A percentile compares a stretch with the other conserved stretches of the same genome.
phyloP scores from a whole-genome alignment of 2,797 vertebrate genomes.

The Tragelaphus eurycerus region DNA sequence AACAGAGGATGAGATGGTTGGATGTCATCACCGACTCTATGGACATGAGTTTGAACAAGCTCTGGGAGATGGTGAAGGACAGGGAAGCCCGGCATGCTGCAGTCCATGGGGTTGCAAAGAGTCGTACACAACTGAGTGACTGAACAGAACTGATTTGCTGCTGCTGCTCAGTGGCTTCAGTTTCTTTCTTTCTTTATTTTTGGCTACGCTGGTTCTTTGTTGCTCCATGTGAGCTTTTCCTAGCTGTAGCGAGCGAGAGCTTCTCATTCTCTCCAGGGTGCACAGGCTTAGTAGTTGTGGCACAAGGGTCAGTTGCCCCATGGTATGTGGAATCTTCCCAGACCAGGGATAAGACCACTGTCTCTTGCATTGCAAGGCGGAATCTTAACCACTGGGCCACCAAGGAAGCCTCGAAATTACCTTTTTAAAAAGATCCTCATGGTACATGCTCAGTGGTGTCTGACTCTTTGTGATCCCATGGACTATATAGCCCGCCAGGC shows the following conservation, averaged over 20 bases:
- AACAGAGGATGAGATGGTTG: not conserved
- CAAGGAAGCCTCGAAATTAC: not conserved
- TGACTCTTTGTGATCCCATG: not conserved
- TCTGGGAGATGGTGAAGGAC: not conserved
- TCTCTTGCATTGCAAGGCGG: not conserved
- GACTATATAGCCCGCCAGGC: not conserved
- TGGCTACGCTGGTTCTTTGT: slow-evolving; percentile 53
- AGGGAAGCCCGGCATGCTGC: not conserved
- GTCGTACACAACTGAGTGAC: not conserved
- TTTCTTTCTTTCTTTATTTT: slow-evolving; percentile 61
- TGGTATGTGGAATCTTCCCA: not conserved
- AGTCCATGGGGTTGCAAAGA: not conserved
- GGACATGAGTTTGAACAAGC: not conserved
- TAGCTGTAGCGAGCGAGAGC: not conserved
- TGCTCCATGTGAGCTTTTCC: not conserved
- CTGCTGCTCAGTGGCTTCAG: slow-evolving; percentile 31
- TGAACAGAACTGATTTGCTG: not conserved
- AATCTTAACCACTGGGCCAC: not conserved
- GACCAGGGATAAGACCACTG: not conserved
- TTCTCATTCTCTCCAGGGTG: not conserved
- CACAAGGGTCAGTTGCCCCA: not conserved
- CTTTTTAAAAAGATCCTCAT: not conserved
- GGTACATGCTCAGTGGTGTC: not conserved
- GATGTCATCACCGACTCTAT: not conserved
- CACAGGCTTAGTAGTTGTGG: not conserved